Conservation (phyloP, 2,888 invertebrate genomes). For the Ichneumoninae sp. region DNA sequence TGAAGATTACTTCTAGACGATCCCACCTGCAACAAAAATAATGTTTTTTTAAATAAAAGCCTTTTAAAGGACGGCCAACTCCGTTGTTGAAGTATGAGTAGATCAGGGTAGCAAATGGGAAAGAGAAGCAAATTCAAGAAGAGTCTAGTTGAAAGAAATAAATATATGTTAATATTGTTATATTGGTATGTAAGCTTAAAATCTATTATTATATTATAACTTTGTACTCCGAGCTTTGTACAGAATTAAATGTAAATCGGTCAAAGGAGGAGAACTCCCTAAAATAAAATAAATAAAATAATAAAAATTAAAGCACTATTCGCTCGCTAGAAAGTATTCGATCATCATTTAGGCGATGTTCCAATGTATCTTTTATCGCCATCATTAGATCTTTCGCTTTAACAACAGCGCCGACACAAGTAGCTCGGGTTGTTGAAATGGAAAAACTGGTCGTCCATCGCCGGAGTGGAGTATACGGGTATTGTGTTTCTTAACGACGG, state of each 20-base stretch:
- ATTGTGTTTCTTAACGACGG: constrained; percentile 72
- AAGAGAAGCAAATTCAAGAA: too few species aligned
- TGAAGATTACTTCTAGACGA: background rate
- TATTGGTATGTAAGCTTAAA: too few species aligned
- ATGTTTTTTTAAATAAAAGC: too few species aligned
- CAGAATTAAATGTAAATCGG: too few species aligned
- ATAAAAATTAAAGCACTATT: constrained; percentile 32
- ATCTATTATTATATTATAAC: background rate
- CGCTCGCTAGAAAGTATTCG: constrained; percentile 36
- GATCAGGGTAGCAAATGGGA: too few species aligned
- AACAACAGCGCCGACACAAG: constrained; percentile 50
- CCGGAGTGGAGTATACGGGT: constrained; percentile 63
- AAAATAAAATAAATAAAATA: background rate
- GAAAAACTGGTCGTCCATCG: constrained; percentile 76
- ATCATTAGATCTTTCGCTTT: constrained; percentile 61
- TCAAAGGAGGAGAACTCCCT: too few species aligned
- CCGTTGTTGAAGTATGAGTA: too few species aligned
- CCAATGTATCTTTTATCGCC: constrained; percentile 55
- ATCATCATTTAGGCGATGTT: constrained; percentile 47
- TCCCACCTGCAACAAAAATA: constrained; percentile 58
- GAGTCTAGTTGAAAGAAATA: too few species aligned
- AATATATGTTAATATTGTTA: too few species aligned
- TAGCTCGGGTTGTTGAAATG: constrained; percentile 50
- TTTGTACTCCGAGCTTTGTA: too few species aligned
- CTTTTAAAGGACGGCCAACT: too few species aligned